Evolutionary conservation across 2,113 vertebrate genomes (phyloP), one percentile per base, ranked within the genome.

Genomic region (Solea senegalensis): DNA sequence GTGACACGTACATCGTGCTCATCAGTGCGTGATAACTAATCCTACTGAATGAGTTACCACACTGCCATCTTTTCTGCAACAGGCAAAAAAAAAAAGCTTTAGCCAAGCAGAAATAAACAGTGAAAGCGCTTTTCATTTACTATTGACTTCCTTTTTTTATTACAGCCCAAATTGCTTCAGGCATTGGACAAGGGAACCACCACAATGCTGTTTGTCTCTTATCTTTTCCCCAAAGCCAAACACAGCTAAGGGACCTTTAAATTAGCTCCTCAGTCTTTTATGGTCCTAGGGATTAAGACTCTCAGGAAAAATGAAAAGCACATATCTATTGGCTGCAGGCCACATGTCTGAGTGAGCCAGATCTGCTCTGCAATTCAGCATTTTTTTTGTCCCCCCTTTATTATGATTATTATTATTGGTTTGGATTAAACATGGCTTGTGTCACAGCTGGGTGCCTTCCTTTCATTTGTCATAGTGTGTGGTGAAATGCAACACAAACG

Each of bases 201-300:
- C 13, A 44, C 52, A 13, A 12, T 13, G 15, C 63, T 53, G 43
- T 65, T 69, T 61, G 51, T 51, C 48, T 53, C 7, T 12, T 66
- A n/a, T 58, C 51, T 58, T 8, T 14, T 9, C 49, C 49, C 40
- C 58, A 40, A 64, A 77, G 62, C 54, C 63, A 59, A 65, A 76
- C 46, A 8, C 3, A 40, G 68, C 46, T 49, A 65, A 58, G 55
- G 65, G 48, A 71, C 40, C 52, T 63, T 86, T 67, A 78, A 79
- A 87, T 58, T 43, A 83, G 64, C 78, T 76, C n/a, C 26, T 74
- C 14, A 34, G 64, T 57, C 40, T 74, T 79, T 88, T 72, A 81
- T 77, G 69, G 63, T 28, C 46, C 65, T 62, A 63, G 0, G 1
- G 64, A 76, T 84, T 83, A 64, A 67, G 34, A 50, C 64, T 64